These are phyloP conservation scores for Polypterus senegalus DNA, from an alignment of 2,113 vertebrate genomes.

Conservation along the genomic window DNA sequence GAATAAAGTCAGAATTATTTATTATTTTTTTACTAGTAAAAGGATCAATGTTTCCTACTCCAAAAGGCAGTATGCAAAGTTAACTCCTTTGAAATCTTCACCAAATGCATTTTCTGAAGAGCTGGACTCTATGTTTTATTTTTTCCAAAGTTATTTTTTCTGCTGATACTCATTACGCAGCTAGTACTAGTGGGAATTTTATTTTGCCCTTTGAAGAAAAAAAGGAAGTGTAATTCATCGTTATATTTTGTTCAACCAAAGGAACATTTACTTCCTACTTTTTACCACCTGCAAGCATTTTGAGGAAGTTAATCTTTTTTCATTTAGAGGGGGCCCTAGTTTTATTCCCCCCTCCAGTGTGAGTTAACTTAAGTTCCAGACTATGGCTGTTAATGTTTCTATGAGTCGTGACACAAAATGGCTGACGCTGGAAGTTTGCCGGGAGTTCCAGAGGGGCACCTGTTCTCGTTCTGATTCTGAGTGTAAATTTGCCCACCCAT, in stretches of 20 bases:
- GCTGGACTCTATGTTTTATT: not conserved
- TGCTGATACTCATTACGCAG: not conserved
- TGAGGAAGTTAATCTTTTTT: not conserved
- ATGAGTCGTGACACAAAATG: slow-evolving; percentile 95
- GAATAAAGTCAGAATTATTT: no score
- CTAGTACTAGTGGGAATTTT: no score
- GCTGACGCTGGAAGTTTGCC: slow-evolving; percentile 97
- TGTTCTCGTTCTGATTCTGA: slow-evolving; percentile 86
- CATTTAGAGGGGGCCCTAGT: slow-evolving; percentile 5
- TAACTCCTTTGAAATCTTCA: not conserved
- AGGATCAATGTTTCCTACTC: not conserved
- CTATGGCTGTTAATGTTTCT: slow-evolving; percentile 78
- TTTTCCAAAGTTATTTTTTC: not conserved
- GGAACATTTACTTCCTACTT: no score
- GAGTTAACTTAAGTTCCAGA: slow-evolving; percentile 27
- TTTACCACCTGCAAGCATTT: no score
- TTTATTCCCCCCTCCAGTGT: slow-evolving; percentile 8
- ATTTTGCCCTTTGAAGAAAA: no score
- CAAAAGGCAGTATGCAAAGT: not conserved
- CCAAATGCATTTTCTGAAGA: slow-evolving; percentile 15
- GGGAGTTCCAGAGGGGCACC: slow-evolving; percentile 94
- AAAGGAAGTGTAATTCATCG: no score
- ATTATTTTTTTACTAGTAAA: no score
- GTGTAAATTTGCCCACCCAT: slow-evolving; percentile 96
- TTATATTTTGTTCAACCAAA: not conserved